Conservation (phyloP, 2,113 vertebrate genomes). For the Parus major region DNA sequence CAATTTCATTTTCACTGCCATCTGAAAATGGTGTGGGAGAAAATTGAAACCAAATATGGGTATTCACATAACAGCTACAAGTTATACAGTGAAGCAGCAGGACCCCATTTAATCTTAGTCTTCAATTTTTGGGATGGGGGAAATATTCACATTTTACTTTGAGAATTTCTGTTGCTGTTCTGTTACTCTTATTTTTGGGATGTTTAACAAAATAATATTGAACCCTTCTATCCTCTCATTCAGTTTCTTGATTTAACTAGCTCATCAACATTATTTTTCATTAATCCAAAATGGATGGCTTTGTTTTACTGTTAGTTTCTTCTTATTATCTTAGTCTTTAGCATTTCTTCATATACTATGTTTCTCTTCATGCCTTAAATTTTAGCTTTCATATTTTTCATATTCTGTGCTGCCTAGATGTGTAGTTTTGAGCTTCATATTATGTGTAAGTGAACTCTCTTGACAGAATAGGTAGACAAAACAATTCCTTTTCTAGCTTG, state of each 20-base stretch:
- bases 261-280: not conserved
- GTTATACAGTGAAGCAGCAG: not conserved
- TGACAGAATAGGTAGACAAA: too few relatives aligned
- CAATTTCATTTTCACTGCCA: not conserved
- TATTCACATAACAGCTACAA: not conserved
- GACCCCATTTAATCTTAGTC: not conserved
- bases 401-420: too few relatives aligned
- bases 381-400: too few relatives aligned
- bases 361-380: not conserved
- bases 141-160: not conserved
- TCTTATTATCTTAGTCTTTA: not conserved
- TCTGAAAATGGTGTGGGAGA: not conserved
- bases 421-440: too few relatives aligned
- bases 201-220: not conserved
- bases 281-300: not conserved
- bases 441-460: too few relatives aligned
- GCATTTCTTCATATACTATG: not conserved
- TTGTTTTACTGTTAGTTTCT: not conserved
- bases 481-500: too few relatives aligned
- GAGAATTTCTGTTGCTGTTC: not conserved
- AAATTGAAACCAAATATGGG: not conserved
- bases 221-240: not conserved
- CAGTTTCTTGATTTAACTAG: not conserved
- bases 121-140: fast-evolving
- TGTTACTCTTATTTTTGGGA: not conserved